phyloP scores from a whole-genome alignment of 2,888 invertebrate species.

The Cantharis rustica region DNA sequence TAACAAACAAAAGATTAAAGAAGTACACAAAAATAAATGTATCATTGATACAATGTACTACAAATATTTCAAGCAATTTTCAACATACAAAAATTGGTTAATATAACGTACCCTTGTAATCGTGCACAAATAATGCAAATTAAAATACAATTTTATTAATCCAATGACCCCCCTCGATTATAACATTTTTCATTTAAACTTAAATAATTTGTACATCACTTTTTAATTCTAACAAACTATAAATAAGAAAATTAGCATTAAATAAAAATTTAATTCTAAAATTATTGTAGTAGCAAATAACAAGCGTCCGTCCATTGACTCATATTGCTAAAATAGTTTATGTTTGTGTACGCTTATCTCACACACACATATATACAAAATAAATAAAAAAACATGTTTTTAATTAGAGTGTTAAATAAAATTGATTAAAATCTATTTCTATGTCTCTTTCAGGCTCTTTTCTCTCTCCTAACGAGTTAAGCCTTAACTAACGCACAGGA shows the following conservation, averaged over 20 bases:
- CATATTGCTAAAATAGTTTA: conserved; percentile 22
- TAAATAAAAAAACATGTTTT: conserved; percentile 23
- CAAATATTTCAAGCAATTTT: conserved; percentile 17
- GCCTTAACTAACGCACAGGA: conserved; percentile 46
- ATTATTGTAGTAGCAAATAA: conserved; percentile 4
- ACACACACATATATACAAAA: conserved; percentile 12
- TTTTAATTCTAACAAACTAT: conserved; percentile 9
- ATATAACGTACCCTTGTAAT: conserved; percentile 43
- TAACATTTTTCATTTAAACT: not conserved
- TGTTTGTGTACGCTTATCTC: conserved; percentile 21
- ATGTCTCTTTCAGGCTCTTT: conserved; percentile 43
- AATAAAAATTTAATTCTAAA: conserved; percentile 11
- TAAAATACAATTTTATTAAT: not conserved
- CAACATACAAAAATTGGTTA: conserved; percentile 38
- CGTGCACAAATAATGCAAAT: conserved; percentile 6
- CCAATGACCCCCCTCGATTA: conserved; percentile 3
- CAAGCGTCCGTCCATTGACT: conserved; percentile 23
- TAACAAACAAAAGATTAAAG: not conserved
- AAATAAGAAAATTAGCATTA: conserved; percentile 7
- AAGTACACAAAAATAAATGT: conserved; percentile 8
- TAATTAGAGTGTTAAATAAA: conserved; percentile 10
- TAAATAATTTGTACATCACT: conserved; percentile 24
- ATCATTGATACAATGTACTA: conserved; percentile 46
- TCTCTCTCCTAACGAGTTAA: conserved; percentile 48
- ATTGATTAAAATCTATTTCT: conserved; percentile 10